Base-by-base conservation (phyloP, 2,888 invertebrate species). In the Boloria selene region DNA sequence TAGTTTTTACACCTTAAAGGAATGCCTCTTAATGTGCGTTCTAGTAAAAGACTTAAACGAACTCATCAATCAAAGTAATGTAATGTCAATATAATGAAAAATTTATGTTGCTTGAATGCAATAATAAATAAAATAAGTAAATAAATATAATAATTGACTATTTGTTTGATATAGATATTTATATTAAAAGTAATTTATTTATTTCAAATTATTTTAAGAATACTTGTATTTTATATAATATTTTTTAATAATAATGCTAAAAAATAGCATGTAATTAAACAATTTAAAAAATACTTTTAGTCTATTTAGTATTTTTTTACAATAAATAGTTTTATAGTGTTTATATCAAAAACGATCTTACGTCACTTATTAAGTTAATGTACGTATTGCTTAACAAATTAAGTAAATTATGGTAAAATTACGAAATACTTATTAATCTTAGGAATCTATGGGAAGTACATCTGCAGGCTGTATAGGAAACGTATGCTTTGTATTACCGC, bases 381-480 rank as follows among this genome's bases (percentile, higher is more conserved):
- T 38, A 38, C 10, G 31, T 38, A 38, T 38, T 38, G 31, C 31
- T 38, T 38, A 38, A 13, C 18, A 47, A 49, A 17, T 14, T 14
- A 38, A 17, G 7, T 31, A 59, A 31, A 49, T 49, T 31, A 49
- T 31, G 2, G 16, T 14, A 47, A 59, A 49, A 22, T 22, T 45
- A 56, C 13, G 22, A 59, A 59, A 49, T 47, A 7, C 49, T 22
- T 18, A 47, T 50, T 18, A 50, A 49, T 53, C 52, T 61, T 69
- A 59, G 50, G 54, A 47, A 73, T 79, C 80, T 82, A 78, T 78
- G 76, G 76, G 78, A 77, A 80, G 77, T 84, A 80, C 90, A 88
- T 88, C 86, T 89, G 89, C 85, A 72, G 77, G 69, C 70, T 70
- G 79, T 74, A 76, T 83, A 87, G 86, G 87, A 87, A 86, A 83